Conservation (phyloP, 2,797 vertebrate species). For the Lophura swinhoii region DNA sequence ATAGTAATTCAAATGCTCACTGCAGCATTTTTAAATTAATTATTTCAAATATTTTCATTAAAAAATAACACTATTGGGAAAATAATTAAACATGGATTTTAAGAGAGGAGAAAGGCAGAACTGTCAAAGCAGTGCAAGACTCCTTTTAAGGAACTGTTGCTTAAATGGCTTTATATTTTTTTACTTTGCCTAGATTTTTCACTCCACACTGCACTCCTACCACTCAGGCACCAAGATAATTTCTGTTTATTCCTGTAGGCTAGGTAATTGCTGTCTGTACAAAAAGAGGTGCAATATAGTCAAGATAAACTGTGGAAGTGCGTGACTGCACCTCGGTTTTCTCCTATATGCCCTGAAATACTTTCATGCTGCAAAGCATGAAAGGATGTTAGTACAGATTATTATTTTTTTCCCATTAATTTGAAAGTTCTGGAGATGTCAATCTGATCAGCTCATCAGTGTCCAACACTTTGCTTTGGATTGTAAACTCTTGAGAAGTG, state of each 20-base stretch:
- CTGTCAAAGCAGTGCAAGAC: not conserved
- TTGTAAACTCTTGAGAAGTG: not conserved
- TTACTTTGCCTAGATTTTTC: constrained; percentile 5
- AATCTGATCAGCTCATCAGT: not conserved
- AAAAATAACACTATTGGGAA: not conserved
- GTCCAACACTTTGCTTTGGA: not conserved
- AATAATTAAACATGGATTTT: not conserved
- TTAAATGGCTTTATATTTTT: not conserved
- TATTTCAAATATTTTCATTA: constrained; percentile 38
- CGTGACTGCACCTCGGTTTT: not conserved
- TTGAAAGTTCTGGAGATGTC: not conserved
- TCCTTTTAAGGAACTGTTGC: not conserved
- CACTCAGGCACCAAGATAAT: not conserved
- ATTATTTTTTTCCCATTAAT: not conserved
- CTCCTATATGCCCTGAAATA: not conserved
- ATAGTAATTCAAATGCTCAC: not conserved
- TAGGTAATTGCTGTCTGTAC: not conserved
- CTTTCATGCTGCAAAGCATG: not conserved
- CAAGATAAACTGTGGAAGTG: not conserved
- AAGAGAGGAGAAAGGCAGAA: not conserved
- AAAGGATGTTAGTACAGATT: not conserved
- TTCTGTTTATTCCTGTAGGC: not conserved
- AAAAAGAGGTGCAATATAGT: not conserved
- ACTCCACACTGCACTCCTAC: not conserved
- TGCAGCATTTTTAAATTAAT: constrained; percentile 28